A percentile compares a stretch with the other conserved stretches of the same genome.
Conservation (phyloP, 1,140 invertebrate species). For the Anastrepha obliqua region DNA sequence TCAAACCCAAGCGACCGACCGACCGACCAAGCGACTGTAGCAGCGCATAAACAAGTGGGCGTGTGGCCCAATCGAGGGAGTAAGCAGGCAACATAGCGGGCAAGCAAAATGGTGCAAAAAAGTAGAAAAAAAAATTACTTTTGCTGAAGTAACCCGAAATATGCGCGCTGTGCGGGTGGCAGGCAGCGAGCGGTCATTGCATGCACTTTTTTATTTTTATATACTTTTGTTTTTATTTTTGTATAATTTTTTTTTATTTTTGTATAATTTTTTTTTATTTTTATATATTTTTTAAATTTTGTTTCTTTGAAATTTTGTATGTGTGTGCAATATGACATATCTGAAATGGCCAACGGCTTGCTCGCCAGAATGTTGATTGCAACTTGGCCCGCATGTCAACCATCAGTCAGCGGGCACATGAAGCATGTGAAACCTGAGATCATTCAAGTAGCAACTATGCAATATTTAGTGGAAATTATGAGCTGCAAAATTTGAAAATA, state of each 20-base stretch:
- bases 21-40: background rate
- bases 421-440: background rate
- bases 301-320: background rate
- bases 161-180: background rate
- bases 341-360: background rate
- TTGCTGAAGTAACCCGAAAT: background rate
- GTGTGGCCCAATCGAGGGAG: background rate
- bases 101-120: background rate
- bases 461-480: slow-evolving; percentile 17
- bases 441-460: background rate
- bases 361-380: background rate
- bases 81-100: background rate
- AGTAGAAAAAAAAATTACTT: background rate
- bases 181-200: background rate
- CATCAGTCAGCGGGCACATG: slow-evolving; percentile 33
- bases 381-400: slow-evolving; percentile 35
- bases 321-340: background rate
- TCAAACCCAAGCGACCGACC: background rate
- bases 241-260: too few relatives aligned
- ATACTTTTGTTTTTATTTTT: background rate
- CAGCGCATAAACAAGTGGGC: background rate
- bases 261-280: too few relatives aligned
- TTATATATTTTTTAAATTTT: too few relatives aligned
- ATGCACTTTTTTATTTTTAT: background rate
- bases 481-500: background rate